Conservation (phyloP, 2,797 vertebrate species). For the Leptodactylus fallax region DNA sequence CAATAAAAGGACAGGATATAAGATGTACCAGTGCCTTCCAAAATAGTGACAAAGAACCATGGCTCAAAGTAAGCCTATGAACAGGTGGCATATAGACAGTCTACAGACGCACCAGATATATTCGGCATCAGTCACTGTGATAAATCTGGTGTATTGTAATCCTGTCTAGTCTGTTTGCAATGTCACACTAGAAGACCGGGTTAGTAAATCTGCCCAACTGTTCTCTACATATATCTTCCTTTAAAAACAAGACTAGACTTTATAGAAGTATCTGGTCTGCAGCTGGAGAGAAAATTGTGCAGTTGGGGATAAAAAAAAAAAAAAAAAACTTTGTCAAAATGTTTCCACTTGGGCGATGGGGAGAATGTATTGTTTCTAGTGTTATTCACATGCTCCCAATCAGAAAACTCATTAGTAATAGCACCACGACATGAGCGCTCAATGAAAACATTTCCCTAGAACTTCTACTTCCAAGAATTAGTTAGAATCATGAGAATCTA, state of each 20-base stretch:
- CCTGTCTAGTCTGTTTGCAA: too few species aligned
- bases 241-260: background rate
- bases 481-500: constrained; percentile 26
- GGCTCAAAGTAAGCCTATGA: too few species aligned
- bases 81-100: too few species aligned
- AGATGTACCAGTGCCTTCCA: too few species aligned
- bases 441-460: constrained; percentile 32
- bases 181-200: too few species aligned
- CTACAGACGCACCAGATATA: too few species aligned
- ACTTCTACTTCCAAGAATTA: constrained; percentile 47
- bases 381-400: constrained; percentile 48
- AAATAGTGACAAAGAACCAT: too few species aligned
- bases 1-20: too few species aligned
- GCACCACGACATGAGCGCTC: constrained; percentile 17
- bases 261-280: background rate
- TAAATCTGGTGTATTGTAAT: too few species aligned
- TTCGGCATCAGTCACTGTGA: too few species aligned
- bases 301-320: constrained; percentile 3
- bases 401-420: constrained; percentile 42
- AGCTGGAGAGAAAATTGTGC: background rate
- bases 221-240: background rate
- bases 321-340: constrained; percentile 16
- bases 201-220: too few species aligned
- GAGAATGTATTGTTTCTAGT: constrained; percentile 41
- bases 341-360: constrained; percentile 19